Percentiles rank a stretch among this genome's conserved stretches.
Evolutionary conservation across 2,888 invertebrate genomes (phyloP).

Genomic region (Archaeoteleia sp.): DNA sequence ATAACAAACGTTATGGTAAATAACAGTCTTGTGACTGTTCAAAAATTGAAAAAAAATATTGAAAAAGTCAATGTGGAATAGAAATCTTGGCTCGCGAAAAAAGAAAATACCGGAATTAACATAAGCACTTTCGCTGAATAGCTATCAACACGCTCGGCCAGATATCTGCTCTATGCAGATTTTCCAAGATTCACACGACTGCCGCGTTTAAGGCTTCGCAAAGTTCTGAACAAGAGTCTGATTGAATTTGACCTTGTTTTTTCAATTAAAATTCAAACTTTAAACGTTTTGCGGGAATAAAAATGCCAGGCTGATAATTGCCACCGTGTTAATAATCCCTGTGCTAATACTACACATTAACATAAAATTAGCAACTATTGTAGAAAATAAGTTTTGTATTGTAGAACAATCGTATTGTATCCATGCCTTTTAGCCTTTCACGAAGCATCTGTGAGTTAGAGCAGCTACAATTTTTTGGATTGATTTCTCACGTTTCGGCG

Average conservation of each 20-base stretch:
- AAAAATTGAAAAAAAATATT: slow-evolving; percentile 30
- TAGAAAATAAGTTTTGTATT: too few relatives aligned
- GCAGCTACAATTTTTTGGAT: background rate
- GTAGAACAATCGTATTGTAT: too few relatives aligned
- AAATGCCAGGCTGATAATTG: too few relatives aligned
- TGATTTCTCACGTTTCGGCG: slow-evolving; percentile 11
- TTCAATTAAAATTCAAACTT: too few relatives aligned
- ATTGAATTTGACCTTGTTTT: slow-evolving; percentile 30
- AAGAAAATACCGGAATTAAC: slow-evolving; percentile 54
- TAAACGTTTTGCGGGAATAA: slow-evolving; percentile 20
- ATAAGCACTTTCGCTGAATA: slow-evolving; percentile 52
- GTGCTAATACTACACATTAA: too few relatives aligned
- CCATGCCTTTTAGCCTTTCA: too few relatives aligned
- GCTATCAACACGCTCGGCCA: slow-evolving; percentile 53
- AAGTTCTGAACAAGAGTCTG: slow-evolving; percentile 23
- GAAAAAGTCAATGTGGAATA: slow-evolving; percentile 39
- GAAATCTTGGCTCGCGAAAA: slow-evolving; percentile 52
- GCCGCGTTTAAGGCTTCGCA: slow-evolving; percentile 33
- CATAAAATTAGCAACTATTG: too few relatives aligned
- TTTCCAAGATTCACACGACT: slow-evolving; percentile 50
- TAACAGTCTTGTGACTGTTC: slow-evolving; percentile 21
- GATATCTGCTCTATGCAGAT: slow-evolving; percentile 48
- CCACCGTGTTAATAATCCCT: too few relatives aligned
- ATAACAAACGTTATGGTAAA: too few relatives aligned
- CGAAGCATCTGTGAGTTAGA: too few relatives aligned